These are phyloP conservation scores for Nomada flava DNA, from an alignment of 2,888 invertebrate species.

Conservation along the genomic window DNA sequence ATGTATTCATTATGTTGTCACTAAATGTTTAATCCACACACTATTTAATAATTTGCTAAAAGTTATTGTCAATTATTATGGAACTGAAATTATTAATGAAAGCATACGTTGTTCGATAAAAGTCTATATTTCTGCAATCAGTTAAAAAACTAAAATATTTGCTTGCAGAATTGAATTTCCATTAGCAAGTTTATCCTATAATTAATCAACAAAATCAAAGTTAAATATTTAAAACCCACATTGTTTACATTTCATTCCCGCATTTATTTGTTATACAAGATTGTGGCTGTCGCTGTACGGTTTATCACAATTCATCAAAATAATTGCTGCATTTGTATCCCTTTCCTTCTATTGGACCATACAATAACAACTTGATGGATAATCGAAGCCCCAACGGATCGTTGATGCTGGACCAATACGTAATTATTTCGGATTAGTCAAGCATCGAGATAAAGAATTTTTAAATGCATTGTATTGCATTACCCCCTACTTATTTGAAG, in stretches of 20 bases:
- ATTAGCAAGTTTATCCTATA: neutral
- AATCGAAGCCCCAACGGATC: conserved; percentile 35
- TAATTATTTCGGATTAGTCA: conserved; percentile 29
- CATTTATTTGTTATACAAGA: conserved; percentile 22
- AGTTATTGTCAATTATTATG: neutral
- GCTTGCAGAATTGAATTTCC: neutral
- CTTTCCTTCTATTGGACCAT: conserved; percentile 10
- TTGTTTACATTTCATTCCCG: neutral
- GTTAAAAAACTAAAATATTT: neutral
- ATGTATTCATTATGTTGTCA: no score
- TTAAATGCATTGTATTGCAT: neutral
- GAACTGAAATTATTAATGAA: neutral
- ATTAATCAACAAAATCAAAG: neutral
- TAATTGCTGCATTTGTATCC: conserved; percentile 34
- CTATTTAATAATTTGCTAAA: neutral
- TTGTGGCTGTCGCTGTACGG: conserved; percentile 17
- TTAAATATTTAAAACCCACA: neutral
- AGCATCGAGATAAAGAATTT: conserved; percentile 18
- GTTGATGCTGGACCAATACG: conserved; percentile 3
- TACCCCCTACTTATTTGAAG: neutral
- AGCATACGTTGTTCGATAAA: neutral
- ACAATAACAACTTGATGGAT: conserved; percentile 33
- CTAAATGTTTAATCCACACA: no score
- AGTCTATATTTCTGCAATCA: no score
- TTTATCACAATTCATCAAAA: conserved; percentile 42